phyloP scores from a whole-genome alignment of 2,888 invertebrate species.

The Tetranychus piercei region DNA sequence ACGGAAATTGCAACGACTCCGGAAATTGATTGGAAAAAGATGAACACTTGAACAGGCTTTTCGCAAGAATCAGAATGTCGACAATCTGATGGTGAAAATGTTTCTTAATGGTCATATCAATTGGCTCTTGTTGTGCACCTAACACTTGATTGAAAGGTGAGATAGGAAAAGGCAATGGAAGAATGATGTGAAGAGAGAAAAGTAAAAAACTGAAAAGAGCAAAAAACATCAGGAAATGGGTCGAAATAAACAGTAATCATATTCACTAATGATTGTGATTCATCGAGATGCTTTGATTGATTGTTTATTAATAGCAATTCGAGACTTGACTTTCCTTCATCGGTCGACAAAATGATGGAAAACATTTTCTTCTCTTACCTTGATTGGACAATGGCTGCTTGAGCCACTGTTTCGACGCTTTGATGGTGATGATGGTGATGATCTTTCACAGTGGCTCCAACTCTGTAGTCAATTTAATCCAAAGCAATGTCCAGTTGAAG shows the following conservation, averaged over 20 bases:
- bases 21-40: background rate
- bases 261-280: background rate
- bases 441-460: conserved; percentile 10
- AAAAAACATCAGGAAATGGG: too few relatives aligned
- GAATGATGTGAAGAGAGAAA: too few relatives aligned
- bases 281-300: background rate
- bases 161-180: too few relatives aligned
- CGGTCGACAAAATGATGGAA: too few relatives aligned
- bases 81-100: too few relatives aligned
- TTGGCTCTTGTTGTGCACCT: too few relatives aligned
- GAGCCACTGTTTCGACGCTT: conserved; percentile 19
- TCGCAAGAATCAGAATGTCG: too few relatives aligned
- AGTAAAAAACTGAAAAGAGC: too few relatives aligned
- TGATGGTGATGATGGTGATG: conserved; percentile 17
- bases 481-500: background rate
- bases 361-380: conserved; percentile 12
- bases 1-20: background rate
- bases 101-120: too few relatives aligned
- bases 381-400: conserved; percentile 21
- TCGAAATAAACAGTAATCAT: background rate
- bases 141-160: too few relatives aligned
- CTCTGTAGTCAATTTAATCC: conserved; percentile 5
- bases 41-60: too few relatives aligned
- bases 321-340: too few relatives aligned
- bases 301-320: background rate